Conservation (phyloP, 1,140 invertebrate genomes). For the Cydia fagiglandana region DNA sequence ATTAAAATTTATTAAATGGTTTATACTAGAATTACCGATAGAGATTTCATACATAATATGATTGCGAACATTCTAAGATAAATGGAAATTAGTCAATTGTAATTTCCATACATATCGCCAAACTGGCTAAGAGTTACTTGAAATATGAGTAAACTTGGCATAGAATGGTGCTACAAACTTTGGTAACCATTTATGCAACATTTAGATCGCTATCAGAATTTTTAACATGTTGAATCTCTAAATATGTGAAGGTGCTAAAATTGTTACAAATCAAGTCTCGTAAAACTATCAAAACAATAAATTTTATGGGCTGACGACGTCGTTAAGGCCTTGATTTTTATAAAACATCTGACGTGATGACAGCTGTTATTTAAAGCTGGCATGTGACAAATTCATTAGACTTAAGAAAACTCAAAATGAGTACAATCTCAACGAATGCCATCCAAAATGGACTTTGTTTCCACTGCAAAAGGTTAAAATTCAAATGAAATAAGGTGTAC, state of each 20-base stretch:
- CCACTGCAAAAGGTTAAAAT: background rate
- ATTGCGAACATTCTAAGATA: background rate
- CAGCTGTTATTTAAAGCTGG: conserved; percentile 55
- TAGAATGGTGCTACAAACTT: background rate
- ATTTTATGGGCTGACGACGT: conserved; percentile 61
- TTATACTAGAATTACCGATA: no score
- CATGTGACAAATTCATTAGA: conserved; percentile 60
- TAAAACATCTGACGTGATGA: conserved; percentile 61
- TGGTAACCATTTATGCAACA: background rate
- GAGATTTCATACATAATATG: no score
- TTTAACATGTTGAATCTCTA: conserved; percentile 26
- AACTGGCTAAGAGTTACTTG: background rate
- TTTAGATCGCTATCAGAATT: conserved; percentile 1
- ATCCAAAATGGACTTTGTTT: background rate
- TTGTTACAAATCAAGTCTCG: conserved; percentile 45
- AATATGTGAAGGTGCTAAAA: conserved; percentile 46
- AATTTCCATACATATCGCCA: background rate
- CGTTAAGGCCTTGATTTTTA: conserved; percentile 66
- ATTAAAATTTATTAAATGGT: no score
- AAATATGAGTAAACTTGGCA: background rate
- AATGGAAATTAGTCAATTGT: conserved; percentile 2
- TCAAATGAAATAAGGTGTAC: background rate
- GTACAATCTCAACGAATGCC: background rate
- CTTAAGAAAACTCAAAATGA: conserved; percentile 36
- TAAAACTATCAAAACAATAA: conserved; percentile 55